Evolutionary conservation across 2,888 invertebrate genomes (phyloP).

Genomic region (Bursaphelenchus okinawaensis): DNA sequence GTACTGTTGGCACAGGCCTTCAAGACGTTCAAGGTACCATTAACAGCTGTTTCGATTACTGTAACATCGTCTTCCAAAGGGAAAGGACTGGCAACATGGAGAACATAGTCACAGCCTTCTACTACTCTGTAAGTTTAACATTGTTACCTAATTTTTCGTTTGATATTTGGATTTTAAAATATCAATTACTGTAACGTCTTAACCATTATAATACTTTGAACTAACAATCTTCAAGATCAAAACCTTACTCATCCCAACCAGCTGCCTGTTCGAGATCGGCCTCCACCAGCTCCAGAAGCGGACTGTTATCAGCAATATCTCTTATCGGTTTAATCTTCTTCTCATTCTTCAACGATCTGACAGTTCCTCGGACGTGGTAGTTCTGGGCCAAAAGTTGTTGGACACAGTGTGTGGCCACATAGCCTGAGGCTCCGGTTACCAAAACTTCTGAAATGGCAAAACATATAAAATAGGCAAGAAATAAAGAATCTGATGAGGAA

Average conservation of each 20-base stretch:
- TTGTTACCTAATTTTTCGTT: neutral
- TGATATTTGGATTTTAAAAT: too few relatives aligned
- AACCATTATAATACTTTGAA: too few relatives aligned
- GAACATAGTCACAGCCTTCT: conserved; percentile 44
- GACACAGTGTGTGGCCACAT: conserved; percentile 62
- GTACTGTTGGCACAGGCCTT: conserved; percentile 60
- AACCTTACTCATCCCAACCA: conserved; percentile 36
- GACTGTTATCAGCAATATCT: conserved; percentile 15
- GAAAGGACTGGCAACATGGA: conserved; percentile 56
- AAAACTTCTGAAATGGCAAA: conserved; percentile 57
- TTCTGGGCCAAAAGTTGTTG: conserved; percentile 61
- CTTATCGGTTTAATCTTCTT: conserved; percentile 33
- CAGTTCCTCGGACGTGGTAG: conserved; percentile 62
- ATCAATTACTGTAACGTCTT: too few relatives aligned
- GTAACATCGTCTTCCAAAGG: conserved; percentile 49
- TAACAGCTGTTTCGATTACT: conserved; percentile 61
- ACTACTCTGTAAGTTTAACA: conserved; percentile 34
- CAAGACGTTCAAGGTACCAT: conserved; percentile 61
- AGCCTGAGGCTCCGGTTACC: conserved; percentile 63
- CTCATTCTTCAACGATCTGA: conserved; percentile 43
- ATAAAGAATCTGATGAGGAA: neutral
- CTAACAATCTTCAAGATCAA: too few relatives aligned
- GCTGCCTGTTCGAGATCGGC: conserved; percentile 44
- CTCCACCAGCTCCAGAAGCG: conserved; percentile 46
- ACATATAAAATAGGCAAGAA: neutral